Conservation (phyloP, 2,113 vertebrate genomes). For the Muntiacus muntjak region DNA sequence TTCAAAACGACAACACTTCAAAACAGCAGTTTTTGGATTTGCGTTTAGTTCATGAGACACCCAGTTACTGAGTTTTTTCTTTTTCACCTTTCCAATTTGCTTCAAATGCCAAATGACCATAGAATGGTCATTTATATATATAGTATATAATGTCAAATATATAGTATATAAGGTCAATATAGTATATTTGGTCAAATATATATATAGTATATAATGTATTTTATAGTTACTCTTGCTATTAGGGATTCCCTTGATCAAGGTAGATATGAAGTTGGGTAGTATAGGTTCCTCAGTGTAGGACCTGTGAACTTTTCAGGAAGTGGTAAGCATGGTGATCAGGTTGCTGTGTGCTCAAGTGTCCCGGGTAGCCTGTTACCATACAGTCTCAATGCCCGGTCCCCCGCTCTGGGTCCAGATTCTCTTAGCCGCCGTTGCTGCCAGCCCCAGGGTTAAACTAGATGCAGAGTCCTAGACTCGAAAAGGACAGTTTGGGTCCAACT, state of each 20-base stretch:
- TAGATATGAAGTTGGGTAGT: not conserved
- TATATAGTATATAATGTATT: not conserved
- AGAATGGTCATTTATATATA: not conserved
- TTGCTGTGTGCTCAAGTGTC: not conserved
- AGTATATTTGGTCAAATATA: too few species aligned
- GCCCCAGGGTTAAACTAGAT: not conserved
- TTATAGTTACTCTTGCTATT: not conserved
- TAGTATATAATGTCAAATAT: not conserved
- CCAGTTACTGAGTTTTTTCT: not conserved
- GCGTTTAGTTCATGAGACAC: not conserved
- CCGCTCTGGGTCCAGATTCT: not conserved
- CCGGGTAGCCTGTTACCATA: not conserved
- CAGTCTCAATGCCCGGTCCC: rapidly evolving
- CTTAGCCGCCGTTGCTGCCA: not conserved
- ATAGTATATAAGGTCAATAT: too few species aligned
- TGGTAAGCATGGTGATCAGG: rapidly evolving
- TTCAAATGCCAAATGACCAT: not conserved
- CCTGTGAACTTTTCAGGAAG: not conserved
- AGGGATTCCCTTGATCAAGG: not conserved
- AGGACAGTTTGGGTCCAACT: not conserved
- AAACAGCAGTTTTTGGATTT: not conserved
- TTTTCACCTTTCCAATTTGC: not conserved
- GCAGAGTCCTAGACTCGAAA: not conserved
- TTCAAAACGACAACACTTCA: not conserved
- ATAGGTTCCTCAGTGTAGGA: not conserved